Conservation (phyloP, 2,113 vertebrate genomes). For the Tupaia tana region DNA sequence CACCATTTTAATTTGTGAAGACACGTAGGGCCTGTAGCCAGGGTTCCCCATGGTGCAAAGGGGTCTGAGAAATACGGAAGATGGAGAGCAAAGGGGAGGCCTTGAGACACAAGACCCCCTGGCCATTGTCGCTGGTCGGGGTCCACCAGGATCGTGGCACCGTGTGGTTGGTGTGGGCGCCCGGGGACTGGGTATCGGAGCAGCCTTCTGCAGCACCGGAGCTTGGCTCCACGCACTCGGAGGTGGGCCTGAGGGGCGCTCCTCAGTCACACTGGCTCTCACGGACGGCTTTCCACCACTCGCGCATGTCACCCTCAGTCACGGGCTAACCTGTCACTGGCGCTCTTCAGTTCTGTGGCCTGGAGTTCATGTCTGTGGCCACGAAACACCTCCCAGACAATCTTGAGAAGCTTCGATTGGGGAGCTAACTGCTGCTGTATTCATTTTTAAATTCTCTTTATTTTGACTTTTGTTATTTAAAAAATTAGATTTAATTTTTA, state of each 20-base stretch:
- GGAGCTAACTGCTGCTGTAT: background rate
- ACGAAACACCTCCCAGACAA: too few relatives aligned
- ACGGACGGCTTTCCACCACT: too few relatives aligned
- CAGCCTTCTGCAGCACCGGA: too few relatives aligned
- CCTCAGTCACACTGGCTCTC: too few relatives aligned
- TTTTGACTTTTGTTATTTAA: conserved; percentile 34
- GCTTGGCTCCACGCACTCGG: background rate
- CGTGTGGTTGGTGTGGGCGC: accelerated
- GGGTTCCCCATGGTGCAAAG: background rate
- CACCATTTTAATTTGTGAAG: background rate
- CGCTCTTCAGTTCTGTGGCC: background rate
- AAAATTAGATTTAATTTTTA: background rate
- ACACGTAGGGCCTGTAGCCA: background rate
- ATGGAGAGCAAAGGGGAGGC: background rate
- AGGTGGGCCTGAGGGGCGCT: background rate
- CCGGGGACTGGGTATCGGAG: accelerated
- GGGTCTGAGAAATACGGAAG: background rate
- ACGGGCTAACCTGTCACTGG: background rate
- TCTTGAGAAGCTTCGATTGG: too few relatives aligned
- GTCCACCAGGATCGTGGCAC: background rate
- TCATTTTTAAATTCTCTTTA: background rate
- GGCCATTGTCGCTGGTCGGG: accelerated
- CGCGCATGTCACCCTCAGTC: too few relatives aligned
- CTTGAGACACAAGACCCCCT: background rate
- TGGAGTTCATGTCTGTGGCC: background rate